phyloP scores from a whole-genome alignment of 2,797 vertebrate species.

The Sardinella longiceps region DNA sequence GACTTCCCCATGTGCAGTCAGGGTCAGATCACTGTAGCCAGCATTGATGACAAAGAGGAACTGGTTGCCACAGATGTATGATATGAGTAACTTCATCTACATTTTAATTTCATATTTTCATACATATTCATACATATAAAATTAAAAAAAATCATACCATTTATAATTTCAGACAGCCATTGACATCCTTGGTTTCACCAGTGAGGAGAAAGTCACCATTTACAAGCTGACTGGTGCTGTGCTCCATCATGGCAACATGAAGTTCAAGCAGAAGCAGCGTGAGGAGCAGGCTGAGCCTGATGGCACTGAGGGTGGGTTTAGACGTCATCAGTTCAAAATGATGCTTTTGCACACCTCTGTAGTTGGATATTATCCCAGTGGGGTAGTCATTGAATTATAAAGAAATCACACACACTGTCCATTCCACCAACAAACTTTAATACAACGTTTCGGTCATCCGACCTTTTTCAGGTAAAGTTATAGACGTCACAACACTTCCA shows the following conservation, averaged over 20 bases:
- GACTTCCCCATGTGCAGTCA: slow-evolving; percentile 84
- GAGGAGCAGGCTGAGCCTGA: slow-evolving; percentile 89
- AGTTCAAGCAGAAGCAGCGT: slow-evolving; percentile 88
- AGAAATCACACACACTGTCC: too few species aligned
- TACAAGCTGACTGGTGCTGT: slow-evolving; percentile 86
- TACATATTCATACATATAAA: too few species aligned
- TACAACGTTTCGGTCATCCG: too few species aligned
- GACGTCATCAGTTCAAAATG: too few species aligned
- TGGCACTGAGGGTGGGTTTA: slow-evolving; percentile 79
- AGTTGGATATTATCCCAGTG: too few species aligned
- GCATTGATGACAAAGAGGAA: slow-evolving; percentile 87
- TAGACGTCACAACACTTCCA: too few species aligned
- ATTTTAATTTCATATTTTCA: too few species aligned
- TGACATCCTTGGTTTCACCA: slow-evolving; percentile 81
- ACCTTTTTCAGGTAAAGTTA: too few species aligned
- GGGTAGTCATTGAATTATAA: too few species aligned
- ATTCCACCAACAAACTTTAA: too few species aligned
- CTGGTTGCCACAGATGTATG: slow-evolving; percentile 88
- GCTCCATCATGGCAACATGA: slow-evolving; percentile 85
- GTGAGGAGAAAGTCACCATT: slow-evolving; percentile 81
- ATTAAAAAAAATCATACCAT: too few species aligned
- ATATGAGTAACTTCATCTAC: background rate
- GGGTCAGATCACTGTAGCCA: slow-evolving; percentile 79
- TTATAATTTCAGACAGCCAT: background rate
- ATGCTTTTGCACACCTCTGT: background rate